Evolutionary conservation across 2,113 vertebrate species (phyloP).

Genomic region (Aegotheles bennettii): DNA sequence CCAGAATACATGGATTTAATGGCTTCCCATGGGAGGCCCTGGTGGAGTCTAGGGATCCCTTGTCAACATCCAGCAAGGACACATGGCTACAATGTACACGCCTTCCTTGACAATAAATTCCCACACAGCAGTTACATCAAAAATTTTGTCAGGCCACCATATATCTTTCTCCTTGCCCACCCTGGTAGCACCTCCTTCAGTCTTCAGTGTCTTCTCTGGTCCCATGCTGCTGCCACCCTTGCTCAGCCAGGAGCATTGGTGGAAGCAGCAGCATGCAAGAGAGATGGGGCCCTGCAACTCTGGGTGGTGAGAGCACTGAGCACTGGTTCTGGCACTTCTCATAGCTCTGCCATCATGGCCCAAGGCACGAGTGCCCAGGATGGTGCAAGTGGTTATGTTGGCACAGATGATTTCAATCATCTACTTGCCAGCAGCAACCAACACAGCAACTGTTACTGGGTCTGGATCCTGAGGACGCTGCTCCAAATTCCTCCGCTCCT

Average conservation of each 20-base stretch:
- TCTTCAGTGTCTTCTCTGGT: not conserved
- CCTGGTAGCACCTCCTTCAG: not conserved
- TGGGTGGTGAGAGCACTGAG: fast-evolving
- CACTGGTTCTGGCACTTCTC: not conserved
- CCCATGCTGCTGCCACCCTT: not conserved
- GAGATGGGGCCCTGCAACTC: fast-evolving
- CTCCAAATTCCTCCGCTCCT: not conserved
- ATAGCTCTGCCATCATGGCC: not conserved
- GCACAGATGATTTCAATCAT: not conserved
- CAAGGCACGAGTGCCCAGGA: not conserved
- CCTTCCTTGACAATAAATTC: not conserved
- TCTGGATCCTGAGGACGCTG: not conserved
- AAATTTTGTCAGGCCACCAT: not conserved
- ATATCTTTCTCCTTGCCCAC: not conserved
- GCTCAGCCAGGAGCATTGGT: not conserved
- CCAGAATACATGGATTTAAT: not conserved
- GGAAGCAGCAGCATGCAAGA: fast-evolving
- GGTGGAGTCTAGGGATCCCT: not conserved
- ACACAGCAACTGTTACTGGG: fast-evolving
- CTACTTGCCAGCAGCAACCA: not conserved
- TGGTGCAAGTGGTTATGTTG: not conserved
- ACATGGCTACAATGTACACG: fast-evolving
- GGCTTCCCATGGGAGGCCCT: not conserved
- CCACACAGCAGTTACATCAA: not conserved
- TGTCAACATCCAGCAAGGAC: not conserved